phyloP scores from a whole-genome alignment of 2,888 invertebrate genomes.

The Neoaliturus tenellus region DNA sequence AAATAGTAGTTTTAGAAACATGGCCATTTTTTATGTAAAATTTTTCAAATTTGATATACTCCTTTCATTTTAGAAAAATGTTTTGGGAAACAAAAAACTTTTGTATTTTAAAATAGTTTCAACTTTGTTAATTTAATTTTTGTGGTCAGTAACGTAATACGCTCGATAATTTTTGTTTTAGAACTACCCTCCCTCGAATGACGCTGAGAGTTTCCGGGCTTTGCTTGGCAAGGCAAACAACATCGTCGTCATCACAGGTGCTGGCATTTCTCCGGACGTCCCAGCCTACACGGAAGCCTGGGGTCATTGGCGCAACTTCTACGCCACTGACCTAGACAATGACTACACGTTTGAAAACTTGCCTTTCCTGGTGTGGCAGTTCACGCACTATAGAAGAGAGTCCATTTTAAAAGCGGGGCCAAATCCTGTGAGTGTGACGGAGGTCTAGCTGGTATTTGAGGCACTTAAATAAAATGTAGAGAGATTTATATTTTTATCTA shows the following conservation, averaged over 20 bases:
- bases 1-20: too few relatives aligned
- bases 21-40: too few relatives aligned
- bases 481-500: too few relatives aligned
- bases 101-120: too few relatives aligned
- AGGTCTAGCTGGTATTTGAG: too few relatives aligned
- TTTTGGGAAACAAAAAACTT: too few relatives aligned
- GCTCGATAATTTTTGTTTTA: too few relatives aligned
- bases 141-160: too few relatives aligned
- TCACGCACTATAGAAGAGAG: slow-evolving; percentile 90
- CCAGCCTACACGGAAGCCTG: slow-evolving; percentile 84
- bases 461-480: too few relatives aligned
- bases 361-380: slow-evolving; percentile 92
- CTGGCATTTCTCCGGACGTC: slow-evolving; percentile 89
- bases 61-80: too few relatives aligned
- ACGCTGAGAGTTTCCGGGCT: slow-evolving; percentile 72
- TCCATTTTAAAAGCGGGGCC: slow-evolving; percentile 83
- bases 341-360: slow-evolving; percentile 39
- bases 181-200: slow-evolving; percentile 40
- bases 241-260: slow-evolving; percentile 84
- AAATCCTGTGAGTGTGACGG: slow-evolving; percentile 81
- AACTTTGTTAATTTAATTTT: too few relatives aligned
- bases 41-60: too few relatives aligned
- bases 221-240: slow-evolving; percentile 77
- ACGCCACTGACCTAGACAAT: slow-evolving; percentile 71
- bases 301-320: slow-evolving; percentile 84